Conservation (phyloP, 2,113 vertebrate genomes). For the Alces alces region DNA sequence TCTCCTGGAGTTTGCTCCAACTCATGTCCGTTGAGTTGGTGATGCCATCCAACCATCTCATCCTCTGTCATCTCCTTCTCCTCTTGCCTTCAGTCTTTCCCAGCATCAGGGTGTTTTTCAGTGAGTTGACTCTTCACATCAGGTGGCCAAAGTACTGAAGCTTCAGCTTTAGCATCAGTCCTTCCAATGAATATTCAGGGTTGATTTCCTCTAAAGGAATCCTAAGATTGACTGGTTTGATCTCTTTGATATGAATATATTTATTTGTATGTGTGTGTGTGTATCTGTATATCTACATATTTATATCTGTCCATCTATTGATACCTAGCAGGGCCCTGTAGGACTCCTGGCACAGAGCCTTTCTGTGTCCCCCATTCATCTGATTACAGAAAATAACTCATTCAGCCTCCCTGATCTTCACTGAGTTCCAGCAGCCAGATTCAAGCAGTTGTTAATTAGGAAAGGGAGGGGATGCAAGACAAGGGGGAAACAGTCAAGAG, state of each 20-base stretch:
- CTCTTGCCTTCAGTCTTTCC: not conserved
- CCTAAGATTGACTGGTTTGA: not conserved
- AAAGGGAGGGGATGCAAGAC: not conserved
- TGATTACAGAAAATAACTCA: not conserved
- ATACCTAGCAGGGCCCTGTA: not conserved
- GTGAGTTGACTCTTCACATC: not conserved
- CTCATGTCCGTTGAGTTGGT: not conserved
- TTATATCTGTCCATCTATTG: not conserved
- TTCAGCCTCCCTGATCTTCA: not conserved
- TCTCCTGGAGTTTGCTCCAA: not conserved
- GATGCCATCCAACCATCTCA: not conserved
- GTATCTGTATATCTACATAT: not conserved
- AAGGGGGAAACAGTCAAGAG: not conserved
- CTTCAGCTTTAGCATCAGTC: not conserved
- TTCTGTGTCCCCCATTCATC: not conserved
- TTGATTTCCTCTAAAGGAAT: not conserved
- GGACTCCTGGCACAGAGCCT: not conserved
- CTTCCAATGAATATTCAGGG: not conserved
- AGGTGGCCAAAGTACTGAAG: not conserved
- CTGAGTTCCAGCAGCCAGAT: not conserved
- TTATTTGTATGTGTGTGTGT: not conserved
- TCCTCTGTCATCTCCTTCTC: not conserved
- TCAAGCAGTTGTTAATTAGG: not conserved
- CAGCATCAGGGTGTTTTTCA: not conserved
- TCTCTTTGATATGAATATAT: not conserved